Percentiles rank a stretch among this genome's conserved stretches.
These are phyloP conservation scores for Leptogaster cylindrica DNA, from an alignment of 2,888 invertebrate genomes.

Conservation along the genomic window DNA sequence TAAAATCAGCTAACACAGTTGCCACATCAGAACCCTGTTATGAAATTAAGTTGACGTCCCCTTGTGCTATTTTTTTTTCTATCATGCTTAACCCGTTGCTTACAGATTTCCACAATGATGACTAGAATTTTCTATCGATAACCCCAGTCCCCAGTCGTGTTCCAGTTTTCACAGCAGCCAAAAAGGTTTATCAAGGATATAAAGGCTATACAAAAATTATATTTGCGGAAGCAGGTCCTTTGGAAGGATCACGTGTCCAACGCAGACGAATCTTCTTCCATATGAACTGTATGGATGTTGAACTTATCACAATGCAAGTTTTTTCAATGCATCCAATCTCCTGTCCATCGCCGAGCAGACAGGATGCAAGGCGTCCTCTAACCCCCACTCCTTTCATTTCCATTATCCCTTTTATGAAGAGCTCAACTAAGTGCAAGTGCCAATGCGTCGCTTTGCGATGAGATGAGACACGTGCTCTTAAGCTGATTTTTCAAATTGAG, in stretches of 20 bases:
- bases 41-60: conserved; percentile 19
- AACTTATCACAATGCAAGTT: conserved; percentile 25
- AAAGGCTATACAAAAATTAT: background rate
- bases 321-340: conserved; percentile 8
- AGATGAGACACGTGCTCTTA: conserved; percentile 37
- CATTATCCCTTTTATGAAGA: conserved; percentile 2
- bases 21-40: conserved; percentile 31
- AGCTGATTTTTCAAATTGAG: conserved; percentile 40
- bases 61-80: background rate
- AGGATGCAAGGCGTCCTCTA: background rate
- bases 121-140: background rate
- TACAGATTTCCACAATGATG: background rate
- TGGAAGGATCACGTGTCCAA: conserved; percentile 5
- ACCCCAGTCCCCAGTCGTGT: background rate
- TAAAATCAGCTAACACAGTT: conserved; percentile 29
- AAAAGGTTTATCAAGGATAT: background rate
- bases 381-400: background rate
- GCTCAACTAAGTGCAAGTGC: conserved; percentile 21
- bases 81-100: conserved; percentile 13
- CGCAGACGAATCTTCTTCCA: background rate
- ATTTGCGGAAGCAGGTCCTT: background rate
- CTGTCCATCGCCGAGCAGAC: background rate
- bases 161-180: background rate
- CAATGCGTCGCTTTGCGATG: conserved; percentile 24
- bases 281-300: conserved; percentile 5